A percentile compares a stretch with the other conserved stretches of the same genome.
Conservation (phyloP, 2,888 invertebrate genomes). For the Synergus itoensis region DNA sequence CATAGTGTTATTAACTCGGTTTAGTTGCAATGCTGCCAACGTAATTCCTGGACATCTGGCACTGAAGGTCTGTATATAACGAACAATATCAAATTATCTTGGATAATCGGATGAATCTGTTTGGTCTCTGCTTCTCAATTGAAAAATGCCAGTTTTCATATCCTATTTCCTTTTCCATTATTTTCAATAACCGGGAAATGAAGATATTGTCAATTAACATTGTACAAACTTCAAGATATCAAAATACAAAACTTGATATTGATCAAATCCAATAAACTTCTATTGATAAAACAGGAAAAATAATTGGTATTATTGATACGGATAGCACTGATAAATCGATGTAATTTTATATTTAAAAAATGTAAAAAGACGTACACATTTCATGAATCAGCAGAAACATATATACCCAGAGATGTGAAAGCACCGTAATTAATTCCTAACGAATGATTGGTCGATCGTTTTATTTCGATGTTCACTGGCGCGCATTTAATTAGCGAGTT, state of each 20-base stretch:
- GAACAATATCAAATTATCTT: conserved; percentile 25
- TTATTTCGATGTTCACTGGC: conserved; percentile 27
- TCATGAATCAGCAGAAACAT: background rate
- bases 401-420: background rate
- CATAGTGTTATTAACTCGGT: conserved; percentile 16
- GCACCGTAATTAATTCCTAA: conserved; percentile 32
- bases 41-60: background rate
- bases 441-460: conserved; percentile 36
- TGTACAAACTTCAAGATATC: background rate
- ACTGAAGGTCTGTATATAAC: background rate
- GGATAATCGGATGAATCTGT: conserved; percentile 16
- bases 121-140: background rate
- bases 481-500: conserved; percentile 36
- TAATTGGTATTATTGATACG: background rate
- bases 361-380: background rate
- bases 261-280: no score
- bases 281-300: background rate
- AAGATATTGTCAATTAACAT: background rate
- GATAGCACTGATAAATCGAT: background rate
- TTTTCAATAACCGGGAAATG: background rate
- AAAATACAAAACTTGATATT: no score
- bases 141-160: background rate
- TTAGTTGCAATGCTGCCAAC: conserved; percentile 20
- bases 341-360: background rate
- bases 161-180: background rate